A percentile compares a stretch with the other conserved stretches of the same genome.
Evolutionary conservation across 2,113 vertebrate species (phyloP).

Genomic region (Camelus dromedarius): DNA sequence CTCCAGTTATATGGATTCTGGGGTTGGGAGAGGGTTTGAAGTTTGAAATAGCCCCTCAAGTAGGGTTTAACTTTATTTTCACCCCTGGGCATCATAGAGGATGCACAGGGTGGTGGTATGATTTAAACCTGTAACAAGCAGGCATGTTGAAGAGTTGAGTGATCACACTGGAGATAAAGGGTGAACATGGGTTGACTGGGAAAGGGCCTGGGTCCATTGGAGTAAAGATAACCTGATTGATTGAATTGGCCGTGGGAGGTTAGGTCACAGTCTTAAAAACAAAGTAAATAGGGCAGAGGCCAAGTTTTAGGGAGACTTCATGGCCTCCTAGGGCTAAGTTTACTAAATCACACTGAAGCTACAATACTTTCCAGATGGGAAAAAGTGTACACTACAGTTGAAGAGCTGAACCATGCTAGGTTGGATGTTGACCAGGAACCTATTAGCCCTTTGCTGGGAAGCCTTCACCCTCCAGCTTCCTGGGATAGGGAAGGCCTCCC

Average conservation of each 20-base stretch:
- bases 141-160: constrained; percentile 45
- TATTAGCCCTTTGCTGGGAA: constrained; percentile 68
- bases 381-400: constrained; percentile 82
- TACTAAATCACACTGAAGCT: constrained; percentile 75
- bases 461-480: constrained; percentile 43
- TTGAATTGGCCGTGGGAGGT: constrained; percentile 52
- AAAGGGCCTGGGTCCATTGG: constrained; percentile 46
- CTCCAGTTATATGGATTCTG: constrained; percentile 52
- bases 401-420: constrained; percentile 57
- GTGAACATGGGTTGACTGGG: constrained; percentile 29
- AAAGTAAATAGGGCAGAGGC: constrained; percentile 55
- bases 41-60: constrained; percentile 11
- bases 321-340: constrained; percentile 59
- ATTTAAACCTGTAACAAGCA: constrained; percentile 32
- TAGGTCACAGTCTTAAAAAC: constrained; percentile 50
- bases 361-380: constrained; percentile 71
- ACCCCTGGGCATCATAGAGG: constrained; percentile 16
- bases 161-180: constrained; percentile 64
- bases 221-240: constrained; percentile 39
- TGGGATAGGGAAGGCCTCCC: constrained; percentile 54
- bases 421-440: constrained; percentile 71
- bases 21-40: constrained; percentile 37
- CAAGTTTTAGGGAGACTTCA: constrained; percentile 66
- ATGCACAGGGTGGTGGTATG: constrained; percentile 25
- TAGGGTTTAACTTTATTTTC: constrained; percentile 53